Evolutionary conservation across 2,113 vertebrate species (phyloP), one percentile per base, ranked within the genome.

Genomic region (Gymnorhina tibicen): DNA sequence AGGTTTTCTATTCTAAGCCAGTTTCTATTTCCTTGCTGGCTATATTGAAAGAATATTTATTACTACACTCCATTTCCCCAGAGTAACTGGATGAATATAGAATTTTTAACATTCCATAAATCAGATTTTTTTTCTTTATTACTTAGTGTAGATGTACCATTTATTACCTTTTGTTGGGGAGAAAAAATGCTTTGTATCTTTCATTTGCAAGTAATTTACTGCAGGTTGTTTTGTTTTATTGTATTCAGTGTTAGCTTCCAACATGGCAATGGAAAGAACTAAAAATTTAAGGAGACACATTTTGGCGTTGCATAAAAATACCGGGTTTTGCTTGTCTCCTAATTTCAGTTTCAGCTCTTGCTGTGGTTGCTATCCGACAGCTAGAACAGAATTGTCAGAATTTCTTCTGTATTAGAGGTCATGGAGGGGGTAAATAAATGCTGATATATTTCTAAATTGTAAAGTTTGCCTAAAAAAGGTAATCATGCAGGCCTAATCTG

Each of bases 1-100:
- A 81, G 26, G 20, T 26, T 64, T 94, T 86, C 88, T 94, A 70
- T 87, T 92, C 87, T 80, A 49, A 86, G 59, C 32, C 56, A 41
- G n/a, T 64, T 95, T 89, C 75, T 86, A 91, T 95, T 97, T 95
- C 60, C 56, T 95, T 49, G 49, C 83, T 95, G 59, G 52, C 28
- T 73, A 52, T 86, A 75, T 94, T 96, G 81, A 87, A 90, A 77
- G 56, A 20, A 76, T 86, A 63, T 94, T 75, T 93, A 88, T 93
- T 95, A 79, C 64, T 93, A 81, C 44, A 84, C 37, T n/a, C 83
- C 39, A 64, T 88, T 93, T 95, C 79, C 62, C 78, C 39, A 39
- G 78, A 80, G 86, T 21, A 93, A 33, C 49, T 77, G 88, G 73
- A 89, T 75, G n/a, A 84, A 79, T 66, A 62, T 10, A 68, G 19